Percentiles rank a stretch among this genome's conserved stretches.
Conservation (phyloP, 1,140 invertebrate genomes). For the Triops cancriformis region DNA sequence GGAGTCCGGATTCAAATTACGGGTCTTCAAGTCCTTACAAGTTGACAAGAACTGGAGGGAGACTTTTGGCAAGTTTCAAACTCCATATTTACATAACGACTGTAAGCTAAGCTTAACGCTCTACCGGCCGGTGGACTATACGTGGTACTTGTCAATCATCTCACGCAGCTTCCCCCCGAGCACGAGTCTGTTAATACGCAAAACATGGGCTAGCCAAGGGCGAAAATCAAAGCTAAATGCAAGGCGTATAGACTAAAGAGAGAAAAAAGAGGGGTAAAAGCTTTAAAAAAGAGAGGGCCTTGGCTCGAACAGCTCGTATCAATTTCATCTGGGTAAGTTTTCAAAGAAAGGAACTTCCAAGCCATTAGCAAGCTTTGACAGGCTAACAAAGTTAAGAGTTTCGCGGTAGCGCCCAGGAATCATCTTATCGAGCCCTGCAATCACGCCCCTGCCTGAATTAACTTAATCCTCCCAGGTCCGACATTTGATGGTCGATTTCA, state of each 20-base stretch:
- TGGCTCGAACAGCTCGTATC: not conserved
- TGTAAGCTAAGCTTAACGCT: not conserved
- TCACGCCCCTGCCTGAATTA: not conserved
- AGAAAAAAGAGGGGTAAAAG: not conserved
- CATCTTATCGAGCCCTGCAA: not conserved
- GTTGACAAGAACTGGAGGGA: not conserved
- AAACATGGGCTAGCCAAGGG: not conserved
- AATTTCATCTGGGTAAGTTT: constrained; percentile 13
- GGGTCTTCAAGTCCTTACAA: constrained; percentile 10
- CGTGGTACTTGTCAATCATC: constrained; percentile 10
- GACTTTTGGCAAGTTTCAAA: constrained; percentile 6
- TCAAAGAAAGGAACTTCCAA: not conserved
- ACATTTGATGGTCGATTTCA: too few relatives aligned
- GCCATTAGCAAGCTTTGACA: not conserved
- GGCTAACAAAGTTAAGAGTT: constrained; percentile 7
- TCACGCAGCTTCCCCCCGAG: not conserved
- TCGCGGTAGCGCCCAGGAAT: constrained; percentile 8
- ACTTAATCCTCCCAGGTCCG: too few relatives aligned
- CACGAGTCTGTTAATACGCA: not conserved
- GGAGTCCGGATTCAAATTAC: not conserved
- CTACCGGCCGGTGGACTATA: not conserved
- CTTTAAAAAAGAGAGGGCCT: not conserved
- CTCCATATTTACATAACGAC: constrained; percentile 5
- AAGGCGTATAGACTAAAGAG: not conserved
- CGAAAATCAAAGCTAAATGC: not conserved